Evolutionary conservation across 2,888 invertebrate genomes (phyloP).

Genomic region (Coelinius sp.): DNA sequence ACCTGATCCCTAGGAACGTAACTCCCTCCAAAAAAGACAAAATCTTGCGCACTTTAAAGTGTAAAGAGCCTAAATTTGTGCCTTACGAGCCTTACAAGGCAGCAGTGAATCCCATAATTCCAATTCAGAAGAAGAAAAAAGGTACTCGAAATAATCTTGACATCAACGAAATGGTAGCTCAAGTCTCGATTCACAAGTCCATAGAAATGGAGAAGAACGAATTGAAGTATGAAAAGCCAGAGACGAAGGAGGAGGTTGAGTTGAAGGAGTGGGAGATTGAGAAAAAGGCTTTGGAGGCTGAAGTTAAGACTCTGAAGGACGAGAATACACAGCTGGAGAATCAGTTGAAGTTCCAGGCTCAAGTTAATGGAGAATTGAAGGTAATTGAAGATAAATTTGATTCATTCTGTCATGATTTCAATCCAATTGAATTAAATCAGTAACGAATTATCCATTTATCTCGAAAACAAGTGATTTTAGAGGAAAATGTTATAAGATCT

Average conservation of each 20-base stretch:
- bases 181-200: conserved; percentile 80
- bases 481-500: too few species aligned
- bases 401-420: too few species aligned
- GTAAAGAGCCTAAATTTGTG: conserved; percentile 84
- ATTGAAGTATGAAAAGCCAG: conserved; percentile 58
- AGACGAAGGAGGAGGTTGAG: conserved; percentile 45
- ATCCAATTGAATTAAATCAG: too few species aligned
- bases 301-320: conserved; percentile 76
- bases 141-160: conserved; percentile 76
- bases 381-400: too few species aligned
- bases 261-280: conserved; percentile 70
- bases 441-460: too few species aligned
- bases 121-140: conserved; percentile 70
- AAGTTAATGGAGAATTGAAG: conserved; percentile 90
- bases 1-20: conserved; percentile 77
- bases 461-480: too few species aligned
- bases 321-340: conserved; percentile 83
- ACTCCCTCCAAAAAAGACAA: conserved; percentile 74
- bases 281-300: conserved; percentile 74
- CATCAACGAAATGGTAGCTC: conserved; percentile 78
- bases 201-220: conserved; percentile 74
- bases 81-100: conserved; percentile 92
- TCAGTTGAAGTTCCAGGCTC: conserved; percentile 88
- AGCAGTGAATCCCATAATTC: conserved; percentile 84
- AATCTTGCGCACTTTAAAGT: conserved; percentile 71